Evolutionary conservation across 2,888 invertebrate species (phyloP), one percentile per base, ranked within the genome.

Genomic region (Chloroclystis v-ata): DNA sequence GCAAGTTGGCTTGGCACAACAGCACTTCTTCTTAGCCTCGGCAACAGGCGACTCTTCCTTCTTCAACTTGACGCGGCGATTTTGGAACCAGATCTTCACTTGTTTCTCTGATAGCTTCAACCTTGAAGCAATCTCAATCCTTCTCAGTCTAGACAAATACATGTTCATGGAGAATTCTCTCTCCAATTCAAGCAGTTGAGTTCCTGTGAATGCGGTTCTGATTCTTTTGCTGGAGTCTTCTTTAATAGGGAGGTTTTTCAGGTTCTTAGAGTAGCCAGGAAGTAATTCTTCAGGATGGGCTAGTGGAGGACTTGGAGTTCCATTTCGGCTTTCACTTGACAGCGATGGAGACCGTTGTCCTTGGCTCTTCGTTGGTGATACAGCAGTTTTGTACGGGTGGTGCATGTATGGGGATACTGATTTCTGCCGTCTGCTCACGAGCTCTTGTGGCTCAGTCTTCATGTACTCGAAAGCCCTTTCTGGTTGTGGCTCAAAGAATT

Each of bases 21-120:
- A 87, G 46, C 85, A 85, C 47, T 79, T 81, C 50, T 78, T 84
- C 16, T 73, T 75, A 0, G 76, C 72, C 1, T 79, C 78, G 0
- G 62, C 56, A 59, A 76, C 58, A 0, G 93, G 93, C 5, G 91
- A 80, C 66, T 94, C 94, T 58, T 96, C 96, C 68, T 97, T 97
- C 89, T 97, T 97, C 79, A 95, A 91, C 75, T 97, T 97, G 0
- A 97, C 97, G 1, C 97, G 90, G 4, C 97, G 91, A 77, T 97
- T 97, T 75, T 97, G 96, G 80, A 97, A 97, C 97, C 97, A 96
- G 59, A 95, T 95, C 77, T 95, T 97, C 55, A 97, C 97, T 85
- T 97, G 97, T 70, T 97, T 98, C 78, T 98, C 98, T 0, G 96
- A 96, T 0, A 98, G 82, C 40, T 94, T 91, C 50, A 97, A 79